Base-by-base conservation (phyloP, 2,113 vertebrate genomes). In the Cheilinus undulatus region DNA sequence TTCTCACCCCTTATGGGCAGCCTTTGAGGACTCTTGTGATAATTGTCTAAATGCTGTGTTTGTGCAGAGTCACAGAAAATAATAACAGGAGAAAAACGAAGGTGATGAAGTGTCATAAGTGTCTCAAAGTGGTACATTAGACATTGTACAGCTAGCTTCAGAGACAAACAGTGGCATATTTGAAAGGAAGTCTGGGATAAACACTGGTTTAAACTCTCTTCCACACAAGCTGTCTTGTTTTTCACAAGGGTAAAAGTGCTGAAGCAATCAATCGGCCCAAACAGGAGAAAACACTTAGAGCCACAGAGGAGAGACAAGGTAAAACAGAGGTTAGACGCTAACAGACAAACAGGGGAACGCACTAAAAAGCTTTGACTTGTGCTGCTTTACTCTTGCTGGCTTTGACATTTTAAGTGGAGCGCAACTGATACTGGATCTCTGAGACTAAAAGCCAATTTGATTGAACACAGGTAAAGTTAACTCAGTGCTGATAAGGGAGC, bases 251-350 rank as follows among this genome's bases (percentile, higher is more conserved):
- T 12, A 4, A 23, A 64, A 70, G 60, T 62, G 58, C 51, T 7
- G 36, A 11, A 43, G 48, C 13, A 19, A 72, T 63, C 53, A 82
- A 65, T 74, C 20, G 3, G 40, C 61, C 46, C 38, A 54, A 82
- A 84, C 57, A 86, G 52, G 53, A 73, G 61, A 86, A 82, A 73
- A 69, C 78, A 75, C 76, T 78, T 48, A 67, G 27, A 61, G 58
- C 20, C 38, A 22, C 23, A 28, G 43, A 70, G 45, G 64, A 50
- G 14, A 19, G 30, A 40, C 6, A 43, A 65, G 23, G 58, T 50
- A 57, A 65, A 62, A 13, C 46, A 60, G 53, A 50, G 68, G 69
- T 69, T 12, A 66, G 19, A 56, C 8, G 12, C 28, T 27, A 57
- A 42, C 14, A 17, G 40, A 42, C 40, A 2, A 80, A 77, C 9